Conservation (phyloP, 2,797 vertebrate species). For the Loriculus beryllinus region DNA sequence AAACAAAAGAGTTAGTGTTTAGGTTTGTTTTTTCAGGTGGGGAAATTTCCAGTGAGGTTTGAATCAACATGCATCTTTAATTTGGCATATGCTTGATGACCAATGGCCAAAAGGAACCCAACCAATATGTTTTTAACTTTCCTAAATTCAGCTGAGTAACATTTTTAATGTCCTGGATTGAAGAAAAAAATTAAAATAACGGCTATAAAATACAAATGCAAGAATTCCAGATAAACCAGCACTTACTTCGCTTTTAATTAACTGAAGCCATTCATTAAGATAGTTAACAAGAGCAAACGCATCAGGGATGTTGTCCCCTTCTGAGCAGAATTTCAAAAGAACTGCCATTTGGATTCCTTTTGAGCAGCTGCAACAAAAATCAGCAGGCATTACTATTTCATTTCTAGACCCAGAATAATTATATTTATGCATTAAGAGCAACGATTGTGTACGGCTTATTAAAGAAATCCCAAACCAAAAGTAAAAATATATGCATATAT, state of each 20-base stretch:
- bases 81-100: neutral
- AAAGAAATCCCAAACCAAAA: neutral
- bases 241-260: constrained; percentile 85
- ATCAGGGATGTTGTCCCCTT: constrained; percentile 97
- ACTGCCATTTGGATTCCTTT: constrained; percentile 85
- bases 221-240: neutral
- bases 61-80: neutral
- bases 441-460: neutral
- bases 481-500: neutral
- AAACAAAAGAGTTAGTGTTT: neutral
- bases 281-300: constrained; percentile 86
- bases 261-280: constrained; percentile 91
- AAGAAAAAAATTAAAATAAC: neutral
- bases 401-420: neutral
- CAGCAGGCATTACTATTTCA: neutral
- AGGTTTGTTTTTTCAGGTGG: neutral
- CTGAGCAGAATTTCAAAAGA: constrained; percentile 93
- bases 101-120: neutral
- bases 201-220: neutral
- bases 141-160: neutral
- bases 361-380: constrained; percentile 75
- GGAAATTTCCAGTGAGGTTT: neutral
- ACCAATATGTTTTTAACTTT: neutral
- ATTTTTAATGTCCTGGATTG: neutral
- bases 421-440: neutral